Base-by-base conservation (phyloP, 2,888 invertebrate species). In the Tortricodes alternella region DNA sequence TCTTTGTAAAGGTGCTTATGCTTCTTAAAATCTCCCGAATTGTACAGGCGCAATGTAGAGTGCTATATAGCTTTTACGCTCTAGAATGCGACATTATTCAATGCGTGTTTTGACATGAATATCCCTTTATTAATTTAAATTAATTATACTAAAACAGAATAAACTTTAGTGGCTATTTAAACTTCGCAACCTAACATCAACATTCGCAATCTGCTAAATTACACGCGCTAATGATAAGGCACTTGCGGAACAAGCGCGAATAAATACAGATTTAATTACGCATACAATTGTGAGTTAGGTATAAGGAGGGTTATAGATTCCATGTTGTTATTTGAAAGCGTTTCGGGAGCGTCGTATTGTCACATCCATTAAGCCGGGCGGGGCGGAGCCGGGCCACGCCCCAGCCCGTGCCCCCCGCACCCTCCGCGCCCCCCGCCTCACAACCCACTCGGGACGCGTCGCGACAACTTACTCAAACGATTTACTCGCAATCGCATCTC, bases 271-370 rank as follows among this genome's bases (percentile, higher is more conserved):
- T 38, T 56, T 56, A 50, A 50, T 50, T 44, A 50, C 56, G 16
- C 43, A 50, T 23, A 49, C 46, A 52, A 19, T 53, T 35, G 6
- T 29, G 35, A 43, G 19, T 53, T 56, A 50, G 67, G 74, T 75
- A 74, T 67, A 73, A 74, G 74, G 81, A 76, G 86, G 80, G 82
- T 80, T 81, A 80, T 80, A 82, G 87, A 85, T 86, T 87, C 86
- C 80, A 46, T 46, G 46, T 46, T 78, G 78, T 80, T 84, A 77
- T 72, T 67, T 68, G 68, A 64, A 66, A 69, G 72, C 73, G 64
- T 70, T 82, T 81, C 74, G 83, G 86, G 85, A 84, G 84, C 87
- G 85, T 83, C 85, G 81, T 85, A 81, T 89, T 89, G 87, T 89
- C 87, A 89, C 83, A 85, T 87, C 87, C 86, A 89, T 87, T 88